Percentiles rank a stretch among this genome's conserved stretches.
phyloP scores from a whole-genome alignment of 1,140 invertebrate genomes.

The Mycetomoellerius zeteki region DNA sequence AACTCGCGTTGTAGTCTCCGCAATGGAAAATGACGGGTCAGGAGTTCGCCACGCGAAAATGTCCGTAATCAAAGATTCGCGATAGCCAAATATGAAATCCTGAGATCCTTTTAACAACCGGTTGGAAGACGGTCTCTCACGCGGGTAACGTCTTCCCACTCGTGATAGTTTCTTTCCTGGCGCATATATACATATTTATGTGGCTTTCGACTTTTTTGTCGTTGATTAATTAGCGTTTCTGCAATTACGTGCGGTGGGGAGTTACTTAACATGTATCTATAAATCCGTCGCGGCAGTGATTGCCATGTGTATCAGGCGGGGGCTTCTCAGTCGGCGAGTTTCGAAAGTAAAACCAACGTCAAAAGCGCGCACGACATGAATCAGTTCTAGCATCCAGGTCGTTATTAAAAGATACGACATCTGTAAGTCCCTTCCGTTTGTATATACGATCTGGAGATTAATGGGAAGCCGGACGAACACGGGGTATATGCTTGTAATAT shows the following conservation, averaged over 20 bases:
- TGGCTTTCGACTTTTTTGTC: background rate
- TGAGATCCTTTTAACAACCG: constrained; percentile 32
- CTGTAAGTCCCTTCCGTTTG: constrained; percentile 58
- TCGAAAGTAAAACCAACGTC: constrained; percentile 80
- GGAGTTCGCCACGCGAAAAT: constrained; percentile 41
- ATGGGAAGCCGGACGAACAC: constrained; percentile 75
- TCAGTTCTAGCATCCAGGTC: background rate
- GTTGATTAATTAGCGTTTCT: constrained; percentile 41
- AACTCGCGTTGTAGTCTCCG: constrained; percentile 48
- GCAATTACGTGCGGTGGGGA: background rate
- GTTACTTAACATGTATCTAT: constrained; percentile 19
- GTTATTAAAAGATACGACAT: constrained; percentile 57
- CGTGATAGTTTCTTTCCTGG: background rate
- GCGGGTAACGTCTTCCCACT: background rate
- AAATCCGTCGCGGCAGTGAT: constrained; percentile 13
- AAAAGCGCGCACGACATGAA: constrained; percentile 58
- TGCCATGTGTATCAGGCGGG: constrained; percentile 28
- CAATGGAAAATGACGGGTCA: constrained; percentile 60
- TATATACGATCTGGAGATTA: constrained; percentile 76
- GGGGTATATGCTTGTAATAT: background rate
- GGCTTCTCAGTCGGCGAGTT: constrained; percentile 69
- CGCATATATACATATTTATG: constrained; percentile 1
- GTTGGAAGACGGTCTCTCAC: background rate
- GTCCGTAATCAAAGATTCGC: constrained; percentile 41
- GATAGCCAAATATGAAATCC: constrained; percentile 28